Percentiles rank a stretch among this genome's conserved stretches.
These are phyloP conservation scores for Drosophila infuscata DNA, from an alignment of 2,888 invertebrate species.

Conservation along the genomic window DNA sequence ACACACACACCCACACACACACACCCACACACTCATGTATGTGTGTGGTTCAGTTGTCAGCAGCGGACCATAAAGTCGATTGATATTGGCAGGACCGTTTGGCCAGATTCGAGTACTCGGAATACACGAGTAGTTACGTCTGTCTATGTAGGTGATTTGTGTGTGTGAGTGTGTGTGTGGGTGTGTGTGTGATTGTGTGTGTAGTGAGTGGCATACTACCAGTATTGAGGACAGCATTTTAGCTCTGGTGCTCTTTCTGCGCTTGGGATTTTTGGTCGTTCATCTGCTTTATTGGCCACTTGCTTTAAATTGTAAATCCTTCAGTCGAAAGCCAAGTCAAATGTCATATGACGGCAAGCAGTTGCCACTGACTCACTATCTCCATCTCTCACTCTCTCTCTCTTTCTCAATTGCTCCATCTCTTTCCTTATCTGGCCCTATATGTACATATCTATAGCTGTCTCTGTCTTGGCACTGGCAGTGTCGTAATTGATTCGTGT, in stretches of 20 bases:
- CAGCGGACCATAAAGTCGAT: constrained; percentile 62
- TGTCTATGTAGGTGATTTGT: constrained; percentile 4
- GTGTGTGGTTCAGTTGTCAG: constrained; percentile 48
- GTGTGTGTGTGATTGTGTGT: constrained; percentile 4
- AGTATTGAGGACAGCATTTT: constrained; percentile 30
- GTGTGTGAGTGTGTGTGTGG: not conserved
- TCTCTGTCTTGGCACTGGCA: constrained; percentile 39
- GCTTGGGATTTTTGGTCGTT: constrained; percentile 63
- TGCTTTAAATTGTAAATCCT: constrained; percentile 79
- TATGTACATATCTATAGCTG: constrained; percentile 2
- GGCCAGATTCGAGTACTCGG: constrained; percentile 53
- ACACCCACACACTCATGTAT: not conserved
- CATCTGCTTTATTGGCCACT: constrained; percentile 78
- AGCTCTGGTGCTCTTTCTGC: constrained; percentile 38
- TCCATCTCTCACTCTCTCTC: constrained; percentile 4
- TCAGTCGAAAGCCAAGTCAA: constrained; percentile 74
- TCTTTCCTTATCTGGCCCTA: constrained; percentile 1
- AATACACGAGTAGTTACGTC: constrained; percentile 31
- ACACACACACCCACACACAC: constrained; percentile 6
- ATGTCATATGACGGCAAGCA: constrained; percentile 74
- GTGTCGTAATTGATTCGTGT: constrained; percentile 77
- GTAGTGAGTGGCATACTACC: constrained; percentile 2
- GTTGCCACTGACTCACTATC: constrained; percentile 35
- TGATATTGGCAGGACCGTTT: constrained; percentile 71
- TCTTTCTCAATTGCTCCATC: constrained; percentile 5